Evolutionary conservation across 2,888 invertebrate genomes (phyloP).

Genomic region (Dione juno): DNA sequence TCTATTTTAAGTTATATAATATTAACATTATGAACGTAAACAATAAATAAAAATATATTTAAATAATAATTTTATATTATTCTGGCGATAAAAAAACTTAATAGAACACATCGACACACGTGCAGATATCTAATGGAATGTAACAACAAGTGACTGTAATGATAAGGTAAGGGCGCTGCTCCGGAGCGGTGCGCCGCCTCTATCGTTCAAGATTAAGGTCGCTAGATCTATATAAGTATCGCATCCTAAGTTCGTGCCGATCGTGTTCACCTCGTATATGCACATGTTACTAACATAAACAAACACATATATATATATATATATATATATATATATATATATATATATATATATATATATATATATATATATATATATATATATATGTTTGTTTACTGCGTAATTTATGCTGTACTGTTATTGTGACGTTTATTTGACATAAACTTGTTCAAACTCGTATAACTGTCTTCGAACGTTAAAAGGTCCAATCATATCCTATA

Average conservation of each 20-base stretch:
- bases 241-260: constrained; percentile 52
- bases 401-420: neutral
- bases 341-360: constrained; percentile 23
- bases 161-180: constrained; percentile 70
- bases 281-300: constrained; percentile 28
- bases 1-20: too few relatives aligned
- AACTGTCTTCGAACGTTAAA: neutral
- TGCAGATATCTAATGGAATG: constrained; percentile 27
- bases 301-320: constrained; percentile 16
- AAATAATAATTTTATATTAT: neutral
- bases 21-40: too few relatives aligned
- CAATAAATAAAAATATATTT: too few relatives aligned
- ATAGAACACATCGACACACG: neutral
- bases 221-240: constrained; percentile 53
- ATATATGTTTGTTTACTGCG: neutral
- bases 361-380: constrained; percentile 15
- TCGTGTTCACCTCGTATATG: constrained; percentile 45
- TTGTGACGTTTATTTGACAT: neutral
- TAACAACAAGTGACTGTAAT: constrained; percentile 58
- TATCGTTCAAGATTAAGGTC: constrained; percentile 83
- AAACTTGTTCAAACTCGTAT: neutral
- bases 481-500: too few relatives aligned
- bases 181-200: constrained; percentile 51
- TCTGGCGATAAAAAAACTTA: neutral
- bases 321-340: neutral